Conservation (phyloP, 64 coral and sea anemone genomes). For the Cladopsammia gracilis region DNA sequence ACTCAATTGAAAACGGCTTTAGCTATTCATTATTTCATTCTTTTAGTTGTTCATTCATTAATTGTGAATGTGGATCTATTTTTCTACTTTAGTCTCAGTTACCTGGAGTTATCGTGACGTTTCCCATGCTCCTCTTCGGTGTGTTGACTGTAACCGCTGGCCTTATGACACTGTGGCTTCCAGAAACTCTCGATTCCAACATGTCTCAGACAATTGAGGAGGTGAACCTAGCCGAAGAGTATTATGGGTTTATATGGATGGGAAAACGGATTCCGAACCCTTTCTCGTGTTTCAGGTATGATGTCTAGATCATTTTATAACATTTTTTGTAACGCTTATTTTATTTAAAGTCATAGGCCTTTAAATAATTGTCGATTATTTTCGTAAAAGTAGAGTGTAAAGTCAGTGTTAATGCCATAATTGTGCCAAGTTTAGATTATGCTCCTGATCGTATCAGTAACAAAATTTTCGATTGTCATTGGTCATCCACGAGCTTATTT, state of each 20-base stretch:
- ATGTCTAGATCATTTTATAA: no score
- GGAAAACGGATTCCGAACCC: neutral
- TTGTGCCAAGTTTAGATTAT: no score
- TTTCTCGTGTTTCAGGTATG: neutral
- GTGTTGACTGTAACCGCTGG: neutral
- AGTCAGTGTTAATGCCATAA: no score
- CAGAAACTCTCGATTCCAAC: neutral
- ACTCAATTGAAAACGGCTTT: no score
- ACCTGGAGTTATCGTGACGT: neutral
- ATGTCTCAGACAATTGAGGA: neutral
- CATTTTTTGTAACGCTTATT: no score
- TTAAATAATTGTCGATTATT: no score
- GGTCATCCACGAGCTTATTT: no score
- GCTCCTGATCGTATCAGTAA: no score
- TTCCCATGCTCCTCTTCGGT: neutral
- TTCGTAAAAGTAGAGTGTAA: no score
- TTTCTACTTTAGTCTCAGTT: neutral
- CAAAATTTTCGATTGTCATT: no score
- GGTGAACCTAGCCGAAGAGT: neutral
- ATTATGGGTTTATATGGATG: conserved; percentile 4
- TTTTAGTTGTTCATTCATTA: neutral
- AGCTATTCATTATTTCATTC: no score
- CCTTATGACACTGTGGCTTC: neutral
- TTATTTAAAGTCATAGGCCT: no score
- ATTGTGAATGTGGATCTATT: neutral